Percentiles rank a stretch among this genome's conserved stretches.
phyloP scores from a whole-genome alignment of 2,888 invertebrate species.

The Plebejus anna region DNA sequence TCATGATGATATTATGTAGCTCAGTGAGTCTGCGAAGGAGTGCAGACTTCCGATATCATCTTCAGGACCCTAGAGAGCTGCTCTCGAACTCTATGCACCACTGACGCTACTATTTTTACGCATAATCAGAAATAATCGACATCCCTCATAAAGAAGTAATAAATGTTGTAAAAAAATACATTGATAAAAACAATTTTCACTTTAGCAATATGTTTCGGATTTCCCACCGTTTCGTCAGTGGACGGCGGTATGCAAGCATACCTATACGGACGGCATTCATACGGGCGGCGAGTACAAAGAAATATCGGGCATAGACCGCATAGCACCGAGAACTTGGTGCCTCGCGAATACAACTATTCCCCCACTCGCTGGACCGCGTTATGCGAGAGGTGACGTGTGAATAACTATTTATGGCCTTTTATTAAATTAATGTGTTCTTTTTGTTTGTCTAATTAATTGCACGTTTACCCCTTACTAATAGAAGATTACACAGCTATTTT shows the following conservation, averaged over 20 bases:
- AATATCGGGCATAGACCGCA: conserved; percentile 63
- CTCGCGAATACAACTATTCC: conserved; percentile 67
- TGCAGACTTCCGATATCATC: no score
- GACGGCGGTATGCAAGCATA: conserved; percentile 48
- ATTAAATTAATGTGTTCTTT: not conserved
- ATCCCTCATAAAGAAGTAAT: no score
- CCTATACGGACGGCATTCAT: conserved; percentile 52
- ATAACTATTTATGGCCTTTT: conserved; percentile 18
- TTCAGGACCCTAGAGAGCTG: no score
- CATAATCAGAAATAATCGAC: no score
- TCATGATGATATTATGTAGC: no score
- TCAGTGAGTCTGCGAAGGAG: no score
- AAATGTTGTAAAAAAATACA: not conserved
- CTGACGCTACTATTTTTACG: no score
- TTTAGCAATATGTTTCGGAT: conserved; percentile 35
- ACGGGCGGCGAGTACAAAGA: conserved; percentile 66
- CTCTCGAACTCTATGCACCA: no score
- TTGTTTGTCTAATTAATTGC: not conserved
- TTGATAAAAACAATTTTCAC: conserved; percentile 27
- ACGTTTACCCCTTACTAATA: not conserved
- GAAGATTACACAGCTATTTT: not conserved
- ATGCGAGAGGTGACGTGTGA: conserved; percentile 46
- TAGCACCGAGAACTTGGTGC: conserved; percentile 63
- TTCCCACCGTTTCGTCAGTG: conserved; percentile 49
- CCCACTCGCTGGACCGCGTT: conserved; percentile 61